Evolutionary conservation across 2,113 vertebrate genomes (phyloP).

Genomic region (Lonchura striata): DNA sequence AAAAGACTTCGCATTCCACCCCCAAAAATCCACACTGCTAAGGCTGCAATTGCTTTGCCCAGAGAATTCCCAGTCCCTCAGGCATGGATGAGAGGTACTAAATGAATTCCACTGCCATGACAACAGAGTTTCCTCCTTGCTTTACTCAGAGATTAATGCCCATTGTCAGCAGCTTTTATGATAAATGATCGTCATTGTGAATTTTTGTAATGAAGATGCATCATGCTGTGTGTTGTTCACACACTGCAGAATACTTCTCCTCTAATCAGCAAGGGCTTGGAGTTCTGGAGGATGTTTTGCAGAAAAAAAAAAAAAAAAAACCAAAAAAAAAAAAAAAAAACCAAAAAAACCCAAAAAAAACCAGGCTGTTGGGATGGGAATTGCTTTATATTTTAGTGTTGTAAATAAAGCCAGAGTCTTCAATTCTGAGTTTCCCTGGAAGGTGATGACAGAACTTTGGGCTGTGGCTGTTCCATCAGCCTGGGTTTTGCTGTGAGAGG

Average conservation of each 20-base stretch:
- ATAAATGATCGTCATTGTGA: not conserved
- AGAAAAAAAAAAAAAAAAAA: not conserved
- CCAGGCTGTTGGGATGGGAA: not conserved
- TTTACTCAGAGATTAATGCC: constrained; percentile 38
- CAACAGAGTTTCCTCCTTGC: not conserved
- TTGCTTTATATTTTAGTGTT: not conserved
- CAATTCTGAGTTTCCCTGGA: not conserved
- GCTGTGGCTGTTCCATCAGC: not conserved
- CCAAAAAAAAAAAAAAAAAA: no score
- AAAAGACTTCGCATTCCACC: not conserved
- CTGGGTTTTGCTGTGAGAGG: not conserved
- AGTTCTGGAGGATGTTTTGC: not conserved
- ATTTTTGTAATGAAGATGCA: constrained; percentile 40
- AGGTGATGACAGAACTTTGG: accelerated
- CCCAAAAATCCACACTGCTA: not conserved
- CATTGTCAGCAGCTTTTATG: constrained; percentile 8
- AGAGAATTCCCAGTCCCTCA: not conserved
- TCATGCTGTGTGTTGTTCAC: not conserved
- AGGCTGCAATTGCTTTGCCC: not conserved
- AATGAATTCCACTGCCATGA: not conserved
- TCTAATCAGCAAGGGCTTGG: not conserved
- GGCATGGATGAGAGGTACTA: not conserved
- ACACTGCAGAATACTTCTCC: not conserved
- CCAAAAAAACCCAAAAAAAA: no score
- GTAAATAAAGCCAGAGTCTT: not conserved